These are phyloP conservation scores for Nomada ferruginata DNA, from an alignment of 2,888 invertebrate genomes.

Conservation along the genomic window DNA sequence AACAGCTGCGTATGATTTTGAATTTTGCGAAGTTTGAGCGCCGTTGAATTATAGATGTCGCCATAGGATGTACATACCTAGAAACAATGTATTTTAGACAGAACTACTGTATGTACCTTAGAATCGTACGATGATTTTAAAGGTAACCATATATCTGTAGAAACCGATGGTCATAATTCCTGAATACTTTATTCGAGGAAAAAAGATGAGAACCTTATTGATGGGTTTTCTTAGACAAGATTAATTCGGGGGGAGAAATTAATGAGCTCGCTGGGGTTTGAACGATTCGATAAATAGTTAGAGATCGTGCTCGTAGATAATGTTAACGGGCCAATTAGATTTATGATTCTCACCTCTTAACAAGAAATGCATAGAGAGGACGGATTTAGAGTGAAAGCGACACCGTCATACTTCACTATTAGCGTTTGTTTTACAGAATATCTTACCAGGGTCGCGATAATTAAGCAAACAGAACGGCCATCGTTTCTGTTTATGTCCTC, in stretches of 20 bases:
- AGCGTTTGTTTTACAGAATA: constrained; percentile 14
- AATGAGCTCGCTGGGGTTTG: neutral
- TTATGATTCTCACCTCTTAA: constrained; percentile 17
- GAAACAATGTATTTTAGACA: too few relatives aligned
- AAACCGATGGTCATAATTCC: neutral
- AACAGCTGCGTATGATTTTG: neutral
- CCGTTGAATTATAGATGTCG: neutral
- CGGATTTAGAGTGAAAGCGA: constrained; percentile 61
- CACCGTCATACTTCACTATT: constrained; percentile 20
- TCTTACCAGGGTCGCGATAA: constrained; percentile 55
- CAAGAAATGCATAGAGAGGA: constrained; percentile 27
- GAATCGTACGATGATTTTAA: neutral
- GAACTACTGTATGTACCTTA: too few relatives aligned
- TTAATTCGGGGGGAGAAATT: neutral
- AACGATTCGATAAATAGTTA: neutral
- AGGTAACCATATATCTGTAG: neutral
- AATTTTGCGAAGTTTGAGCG: neutral
- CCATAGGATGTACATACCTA: neutral
- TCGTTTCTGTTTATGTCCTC: constrained; percentile 8
- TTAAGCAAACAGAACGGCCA: constrained; percentile 34
- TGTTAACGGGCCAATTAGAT: constrained; percentile 16
- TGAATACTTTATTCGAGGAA: neutral
- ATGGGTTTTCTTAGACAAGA: neutral
- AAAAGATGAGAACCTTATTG: neutral
- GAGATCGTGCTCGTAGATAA: neutral